These are phyloP conservation scores for Hirudo medicinalis DNA, from an alignment of 1,140 invertebrate genomes.

Conservation along the genomic window DNA sequence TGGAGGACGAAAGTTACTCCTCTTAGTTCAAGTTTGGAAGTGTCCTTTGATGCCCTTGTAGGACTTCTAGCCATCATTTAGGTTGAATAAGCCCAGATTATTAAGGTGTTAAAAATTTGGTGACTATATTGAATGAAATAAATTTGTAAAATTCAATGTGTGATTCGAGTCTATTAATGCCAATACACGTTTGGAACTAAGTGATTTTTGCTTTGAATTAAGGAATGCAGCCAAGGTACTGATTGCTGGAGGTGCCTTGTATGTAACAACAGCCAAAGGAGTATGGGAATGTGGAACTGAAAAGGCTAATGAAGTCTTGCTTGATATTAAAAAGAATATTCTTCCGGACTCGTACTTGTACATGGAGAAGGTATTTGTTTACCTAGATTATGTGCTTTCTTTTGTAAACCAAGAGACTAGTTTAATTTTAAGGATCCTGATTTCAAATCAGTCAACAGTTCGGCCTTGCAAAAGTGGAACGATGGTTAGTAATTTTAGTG, in stretches of 20 bases:
- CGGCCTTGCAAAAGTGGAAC: not conserved
- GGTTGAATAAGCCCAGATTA: no score
- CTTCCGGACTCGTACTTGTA: not conserved
- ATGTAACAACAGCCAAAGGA: not conserved
- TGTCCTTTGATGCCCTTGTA: no score
- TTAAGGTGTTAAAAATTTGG: no score
- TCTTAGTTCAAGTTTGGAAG: no score
- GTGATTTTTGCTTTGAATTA: no score
- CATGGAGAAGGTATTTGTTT: not conserved
- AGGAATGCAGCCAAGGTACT: not conserved
- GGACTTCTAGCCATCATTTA: no score
- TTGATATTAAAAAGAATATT: not conserved
- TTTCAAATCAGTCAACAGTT: not conserved
- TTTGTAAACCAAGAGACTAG: not conserved
- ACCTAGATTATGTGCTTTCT: not conserved
- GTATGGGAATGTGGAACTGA: constrained; percentile 1
- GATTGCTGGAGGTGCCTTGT: not conserved
- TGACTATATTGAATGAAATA: no score
- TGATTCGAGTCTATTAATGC: no score
- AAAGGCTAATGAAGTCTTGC: not conserved
- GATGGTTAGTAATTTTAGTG: not conserved
- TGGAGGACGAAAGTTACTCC: no score
- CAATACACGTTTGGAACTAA: no score
- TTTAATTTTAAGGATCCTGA: not conserved
- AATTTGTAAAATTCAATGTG: no score